Evolutionary conservation across 2,113 vertebrate genomes (phyloP), one percentile per base, ranked within the genome.

Genomic region (Columba janthina): DNA sequence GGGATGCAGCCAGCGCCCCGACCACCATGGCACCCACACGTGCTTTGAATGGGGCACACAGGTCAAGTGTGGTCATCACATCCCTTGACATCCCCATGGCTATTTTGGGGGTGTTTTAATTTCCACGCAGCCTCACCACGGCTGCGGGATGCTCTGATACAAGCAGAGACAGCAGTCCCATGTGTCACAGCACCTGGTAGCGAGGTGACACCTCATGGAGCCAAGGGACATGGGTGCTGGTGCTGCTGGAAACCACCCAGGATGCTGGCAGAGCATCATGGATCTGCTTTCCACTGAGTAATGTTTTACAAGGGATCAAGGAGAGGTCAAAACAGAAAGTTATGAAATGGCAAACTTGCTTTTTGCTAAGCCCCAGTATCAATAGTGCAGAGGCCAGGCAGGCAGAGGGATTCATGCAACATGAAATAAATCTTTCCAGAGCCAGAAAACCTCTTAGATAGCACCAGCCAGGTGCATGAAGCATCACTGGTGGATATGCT

Each of bases 71-170:
- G 6, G 48, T 6, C 20, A 0, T 6, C 38, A 1, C 69, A 53
- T 5, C 38, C 48, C 70, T 42, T 82, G 26, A 17, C 38, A 61
- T n/a, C 32, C 50, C 42, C 4, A 0, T 7, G 21, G 31, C 12
- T 72, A 0, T 66, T 62, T 51, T 17, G 11, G 10, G 3, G 2
- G 2, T n/a, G 0, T 1, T 89, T 60, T 29, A 3, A 26, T 34
- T 87, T 51, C 53, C 48, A 29, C 0, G 1, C n/a, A 65, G 25
- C 40, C 65, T 57, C 40, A 56, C 34, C 4, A 5, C 6, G 7
- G 6, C 34, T 54, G 10, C 9, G n/a, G 78, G 66, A 20, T n/a
- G n/a, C 53, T 62, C 29, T 57, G 70, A 51, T 87, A n/a, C 2
- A 4, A 81, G 40, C 73, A 89, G 54, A 89, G 42, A 18, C 77